These are phyloP conservation scores for Chymomyza procnemis DNA, from an alignment of 2,888 invertebrate genomes.

Conservation along the genomic window DNA sequence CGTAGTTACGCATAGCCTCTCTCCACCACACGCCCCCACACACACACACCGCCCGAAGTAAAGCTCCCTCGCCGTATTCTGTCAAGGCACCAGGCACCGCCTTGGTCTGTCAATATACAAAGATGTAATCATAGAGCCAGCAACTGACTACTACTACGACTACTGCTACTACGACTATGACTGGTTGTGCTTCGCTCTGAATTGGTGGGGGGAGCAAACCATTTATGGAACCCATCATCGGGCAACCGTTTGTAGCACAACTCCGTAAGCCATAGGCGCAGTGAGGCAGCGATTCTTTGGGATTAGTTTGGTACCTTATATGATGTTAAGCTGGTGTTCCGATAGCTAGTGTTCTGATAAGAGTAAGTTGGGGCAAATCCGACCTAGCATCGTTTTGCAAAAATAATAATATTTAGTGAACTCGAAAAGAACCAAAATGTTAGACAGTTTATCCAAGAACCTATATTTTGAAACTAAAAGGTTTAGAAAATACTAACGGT, in stretches of 20 bases:
- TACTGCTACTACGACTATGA: too few relatives aligned
- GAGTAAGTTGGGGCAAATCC: too few relatives aligned
- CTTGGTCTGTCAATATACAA: constrained; percentile 48
- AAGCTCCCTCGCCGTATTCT: background rate
- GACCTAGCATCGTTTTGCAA: too few relatives aligned
- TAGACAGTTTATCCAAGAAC: too few relatives aligned
- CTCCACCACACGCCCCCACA: background rate
- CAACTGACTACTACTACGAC: constrained; percentile 36
- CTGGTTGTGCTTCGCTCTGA: background rate
- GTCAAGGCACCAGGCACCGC: constrained; percentile 12
- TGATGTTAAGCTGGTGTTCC: too few relatives aligned
- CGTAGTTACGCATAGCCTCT: constrained; percentile 55
- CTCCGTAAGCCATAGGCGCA: constrained; percentile 5
- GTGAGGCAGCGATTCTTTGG: too few relatives aligned
- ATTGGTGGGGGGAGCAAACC: background rate
- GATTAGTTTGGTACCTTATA: too few relatives aligned
- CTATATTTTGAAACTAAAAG: too few relatives aligned
- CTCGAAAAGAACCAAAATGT: too few relatives aligned
- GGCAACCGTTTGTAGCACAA: background rate
- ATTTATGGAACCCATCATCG: constrained; percentile 6
- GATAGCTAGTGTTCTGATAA: too few relatives aligned
- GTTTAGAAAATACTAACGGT: too few relatives aligned
- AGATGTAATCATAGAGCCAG: constrained; percentile 35
- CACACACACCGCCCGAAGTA: background rate
- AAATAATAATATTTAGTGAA: too few relatives aligned